Conservation (phyloP, 2,888 invertebrate species). For the Callimorpha dominula region DNA sequence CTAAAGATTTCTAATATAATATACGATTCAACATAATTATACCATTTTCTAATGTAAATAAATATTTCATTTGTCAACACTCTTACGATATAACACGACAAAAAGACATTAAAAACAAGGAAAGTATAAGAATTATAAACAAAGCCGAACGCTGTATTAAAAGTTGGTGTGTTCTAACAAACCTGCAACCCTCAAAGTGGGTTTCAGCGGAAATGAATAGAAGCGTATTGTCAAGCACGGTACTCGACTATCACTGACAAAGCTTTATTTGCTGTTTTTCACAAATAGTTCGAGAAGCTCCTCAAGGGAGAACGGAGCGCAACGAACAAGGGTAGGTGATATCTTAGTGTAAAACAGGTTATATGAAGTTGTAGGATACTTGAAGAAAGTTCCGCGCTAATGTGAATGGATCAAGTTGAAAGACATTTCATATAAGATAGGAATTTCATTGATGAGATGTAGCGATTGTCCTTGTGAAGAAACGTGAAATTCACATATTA, state of each 20-base stretch:
- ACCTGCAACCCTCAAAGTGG: conserved; percentile 63
- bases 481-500: not conserved
- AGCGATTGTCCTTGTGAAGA: not conserved
- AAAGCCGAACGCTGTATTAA: conserved; percentile 48
- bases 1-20: not conserved
- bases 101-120: conserved; percentile 24
- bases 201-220: conserved; percentile 74
- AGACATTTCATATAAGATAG: conserved; percentile 9
- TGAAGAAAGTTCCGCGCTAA: conserved; percentile 33
- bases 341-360: conserved; percentile 34
- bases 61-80: not conserved
- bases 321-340: conserved; percentile 29
- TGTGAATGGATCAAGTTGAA: conserved; percentile 32
- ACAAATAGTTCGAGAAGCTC: conserved; percentile 66
- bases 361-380: conserved; percentile 30
- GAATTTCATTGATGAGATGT: not conserved
- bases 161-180: conserved; percentile 58
- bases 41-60: not conserved
- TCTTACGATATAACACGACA: not conserved
- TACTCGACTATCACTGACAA: conserved; percentile 74
- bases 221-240: conserved; percentile 70
- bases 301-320: conserved; percentile 56
- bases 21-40: not conserved
- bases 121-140: conserved; percentile 48
- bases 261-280: conserved; percentile 76